Evolutionary conservation across 1,140 invertebrate species (phyloP).

Genomic region (Brachionus sp.): DNA sequence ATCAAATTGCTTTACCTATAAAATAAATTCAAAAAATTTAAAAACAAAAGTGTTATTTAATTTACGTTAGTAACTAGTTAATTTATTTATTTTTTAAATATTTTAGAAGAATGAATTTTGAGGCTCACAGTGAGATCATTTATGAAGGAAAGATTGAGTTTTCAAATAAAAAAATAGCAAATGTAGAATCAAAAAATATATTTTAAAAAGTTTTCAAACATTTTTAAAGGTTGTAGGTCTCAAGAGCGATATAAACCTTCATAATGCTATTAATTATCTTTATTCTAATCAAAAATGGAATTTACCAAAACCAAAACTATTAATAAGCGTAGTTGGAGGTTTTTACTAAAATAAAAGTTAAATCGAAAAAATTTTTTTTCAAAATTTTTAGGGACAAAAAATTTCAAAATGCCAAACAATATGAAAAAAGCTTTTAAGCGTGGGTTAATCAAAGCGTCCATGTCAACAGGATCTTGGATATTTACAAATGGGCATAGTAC

Average conservation of each 20-base stretch:
- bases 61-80: no score
- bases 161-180: not conserved
- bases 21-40: not conserved
- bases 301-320: slow-evolving; percentile 83
- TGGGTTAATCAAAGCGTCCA: slow-evolving; percentile 91
- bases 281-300: slow-evolving; percentile 74
- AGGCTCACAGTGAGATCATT: not conserved
- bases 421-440: slow-evolving; percentile 88
- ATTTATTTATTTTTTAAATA: not conserved
- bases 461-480: slow-evolving; percentile 94
- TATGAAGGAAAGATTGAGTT: not conserved
- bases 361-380: not conserved
- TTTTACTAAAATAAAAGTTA: not conserved
- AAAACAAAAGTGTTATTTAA: not conserved
- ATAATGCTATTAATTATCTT: not conserved
- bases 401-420: slow-evolving; percentile 76
- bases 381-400: slow-evolving; percentile 63
- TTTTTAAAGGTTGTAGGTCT: not conserved
- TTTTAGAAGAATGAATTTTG: not conserved
- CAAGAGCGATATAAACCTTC: not conserved
- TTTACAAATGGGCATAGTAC: slow-evolving; percentile 92
- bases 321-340: slow-evolving; percentile 94
- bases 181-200: not conserved
- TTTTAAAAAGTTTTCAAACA: not conserved
- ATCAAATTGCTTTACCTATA: not conserved